Conservation (phyloP, 1,140 invertebrate genomes). For the Heliconius himera region DNA sequence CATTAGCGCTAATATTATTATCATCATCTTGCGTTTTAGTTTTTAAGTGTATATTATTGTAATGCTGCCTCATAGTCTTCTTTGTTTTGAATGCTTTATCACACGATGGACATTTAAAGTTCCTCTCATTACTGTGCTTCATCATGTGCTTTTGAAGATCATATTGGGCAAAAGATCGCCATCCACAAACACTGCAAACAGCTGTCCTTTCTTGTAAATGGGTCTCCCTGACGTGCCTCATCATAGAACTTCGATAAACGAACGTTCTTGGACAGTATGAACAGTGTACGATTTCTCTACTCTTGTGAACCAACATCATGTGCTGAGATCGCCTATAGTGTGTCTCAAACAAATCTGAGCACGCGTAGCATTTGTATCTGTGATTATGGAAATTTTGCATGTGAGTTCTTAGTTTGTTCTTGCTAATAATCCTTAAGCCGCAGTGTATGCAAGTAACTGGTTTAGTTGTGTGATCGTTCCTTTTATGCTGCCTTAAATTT, state of each 20-base stretch:
- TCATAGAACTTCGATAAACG: constrained; percentile 33
- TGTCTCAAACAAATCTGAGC: constrained; percentile 42
- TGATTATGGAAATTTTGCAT: constrained; percentile 52
- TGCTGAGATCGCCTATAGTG: constrained; percentile 26
- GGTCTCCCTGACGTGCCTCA: constrained; percentile 33
- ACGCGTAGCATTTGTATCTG: constrained; percentile 49
- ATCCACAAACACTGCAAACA: constrained; percentile 33
- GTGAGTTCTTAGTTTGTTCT: constrained; percentile 46
- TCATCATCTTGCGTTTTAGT: background rate
- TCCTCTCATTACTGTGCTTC: constrained; percentile 88
- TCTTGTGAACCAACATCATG: constrained; percentile 34
- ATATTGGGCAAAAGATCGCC: constrained; percentile 86
- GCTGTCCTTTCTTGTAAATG: constrained; percentile 35
- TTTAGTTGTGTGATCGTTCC: constrained; percentile 42
- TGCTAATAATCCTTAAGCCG: constrained; percentile 35
- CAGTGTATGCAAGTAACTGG: constrained; percentile 43
- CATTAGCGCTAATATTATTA: background rate
- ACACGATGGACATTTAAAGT: constrained; percentile 88
- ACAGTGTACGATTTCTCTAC: constrained; percentile 32
- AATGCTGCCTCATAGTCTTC: constrained; percentile 88
- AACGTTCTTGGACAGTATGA: constrained; percentile 31
- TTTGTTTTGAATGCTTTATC: constrained; percentile 89
- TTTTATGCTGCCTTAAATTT: constrained; percentile 44
- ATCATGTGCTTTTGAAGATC: constrained; percentile 87
- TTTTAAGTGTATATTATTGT: constrained; percentile 48